Conservation (phyloP, 2,113 vertebrate genomes). For the Macheiramphus alcinus region DNA sequence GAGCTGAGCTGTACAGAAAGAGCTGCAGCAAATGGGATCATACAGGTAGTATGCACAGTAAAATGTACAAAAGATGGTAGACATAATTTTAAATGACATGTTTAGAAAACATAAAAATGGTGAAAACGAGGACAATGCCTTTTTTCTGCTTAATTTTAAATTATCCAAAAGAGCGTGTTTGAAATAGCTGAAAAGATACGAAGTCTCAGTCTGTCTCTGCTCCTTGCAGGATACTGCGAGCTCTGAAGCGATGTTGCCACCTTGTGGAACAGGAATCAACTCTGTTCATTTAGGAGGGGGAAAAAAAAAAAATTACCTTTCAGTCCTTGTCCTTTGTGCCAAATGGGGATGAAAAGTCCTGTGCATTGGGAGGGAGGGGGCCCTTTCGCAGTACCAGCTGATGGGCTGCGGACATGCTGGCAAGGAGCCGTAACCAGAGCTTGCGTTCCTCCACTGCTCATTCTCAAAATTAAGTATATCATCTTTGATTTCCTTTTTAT, state of each 20-base stretch:
- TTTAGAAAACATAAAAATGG: background rate
- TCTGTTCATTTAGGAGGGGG: background rate
- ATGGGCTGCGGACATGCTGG: background rate
- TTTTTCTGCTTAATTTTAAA: background rate
- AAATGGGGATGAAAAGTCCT: background rate
- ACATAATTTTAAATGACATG: background rate
- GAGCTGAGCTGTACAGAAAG: background rate
- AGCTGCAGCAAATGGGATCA: background rate
- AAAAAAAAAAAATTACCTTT: background rate
- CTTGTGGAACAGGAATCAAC: conserved; percentile 61
- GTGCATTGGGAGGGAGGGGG: background rate
- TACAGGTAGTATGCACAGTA: background rate
- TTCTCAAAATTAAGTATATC: background rate
- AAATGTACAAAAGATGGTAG: background rate
- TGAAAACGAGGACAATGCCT: background rate
- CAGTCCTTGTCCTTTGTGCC: background rate
- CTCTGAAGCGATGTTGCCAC: conserved; percentile 70
- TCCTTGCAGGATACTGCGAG: background rate
- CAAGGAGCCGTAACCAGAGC: fast-evolving
- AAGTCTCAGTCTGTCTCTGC: background rate
- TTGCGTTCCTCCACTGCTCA: background rate
- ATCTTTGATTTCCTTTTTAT: background rate
- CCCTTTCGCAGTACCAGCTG: background rate
- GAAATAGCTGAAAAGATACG: background rate
- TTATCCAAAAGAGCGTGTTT: background rate